Percentiles rank a stretch among this genome's conserved stretches.
These are phyloP conservation scores for Embidobia sp. DNA, from an alignment of 2,888 invertebrate genomes.

Conservation along the genomic window DNA sequence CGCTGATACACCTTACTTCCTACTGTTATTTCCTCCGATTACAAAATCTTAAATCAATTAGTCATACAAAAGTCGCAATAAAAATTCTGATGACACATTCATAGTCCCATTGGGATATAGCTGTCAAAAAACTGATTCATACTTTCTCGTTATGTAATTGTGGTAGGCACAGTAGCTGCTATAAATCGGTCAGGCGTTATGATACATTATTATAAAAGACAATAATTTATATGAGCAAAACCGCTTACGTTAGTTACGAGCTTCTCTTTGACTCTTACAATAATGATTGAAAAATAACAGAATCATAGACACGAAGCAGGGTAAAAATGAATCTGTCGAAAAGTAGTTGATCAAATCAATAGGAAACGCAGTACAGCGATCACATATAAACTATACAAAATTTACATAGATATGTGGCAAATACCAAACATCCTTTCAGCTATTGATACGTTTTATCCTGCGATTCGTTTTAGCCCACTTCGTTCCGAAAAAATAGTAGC, in stretches of 20 bases:
- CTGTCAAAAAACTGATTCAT: conserved; percentile 29
- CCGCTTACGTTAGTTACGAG: conserved; percentile 29
- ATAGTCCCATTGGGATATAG: conserved; percentile 19
- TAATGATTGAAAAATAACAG: conserved; percentile 9
- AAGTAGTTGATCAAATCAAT: too few relatives aligned
- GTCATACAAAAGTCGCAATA: conserved; percentile 5
- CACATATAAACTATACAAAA: too few relatives aligned
- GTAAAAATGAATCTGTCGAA: background rate
- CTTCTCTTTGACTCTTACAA: conserved; percentile 19
- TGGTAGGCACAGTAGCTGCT: conserved; percentile 56
- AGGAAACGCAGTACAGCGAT: too few relatives aligned
- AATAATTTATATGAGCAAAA: conserved; percentile 47
- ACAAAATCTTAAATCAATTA: background rate
- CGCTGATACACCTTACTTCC: too few relatives aligned
- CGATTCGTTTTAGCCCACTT: conserved; percentile 1
- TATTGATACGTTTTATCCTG: background rate
- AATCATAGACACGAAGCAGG: background rate
- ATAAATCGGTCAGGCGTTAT: conserved; percentile 43
- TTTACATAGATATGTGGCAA: too few relatives aligned
- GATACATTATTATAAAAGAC: conserved; percentile 49
- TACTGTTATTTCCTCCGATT: background rate
- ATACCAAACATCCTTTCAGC: background rate
- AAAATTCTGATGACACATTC: conserved; percentile 22
- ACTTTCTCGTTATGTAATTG: conserved; percentile 42
- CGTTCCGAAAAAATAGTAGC: background rate